These are phyloP conservation scores for Canis aureus DNA, from an alignment of 2,113 vertebrate genomes.

Conservation along the genomic window DNA sequence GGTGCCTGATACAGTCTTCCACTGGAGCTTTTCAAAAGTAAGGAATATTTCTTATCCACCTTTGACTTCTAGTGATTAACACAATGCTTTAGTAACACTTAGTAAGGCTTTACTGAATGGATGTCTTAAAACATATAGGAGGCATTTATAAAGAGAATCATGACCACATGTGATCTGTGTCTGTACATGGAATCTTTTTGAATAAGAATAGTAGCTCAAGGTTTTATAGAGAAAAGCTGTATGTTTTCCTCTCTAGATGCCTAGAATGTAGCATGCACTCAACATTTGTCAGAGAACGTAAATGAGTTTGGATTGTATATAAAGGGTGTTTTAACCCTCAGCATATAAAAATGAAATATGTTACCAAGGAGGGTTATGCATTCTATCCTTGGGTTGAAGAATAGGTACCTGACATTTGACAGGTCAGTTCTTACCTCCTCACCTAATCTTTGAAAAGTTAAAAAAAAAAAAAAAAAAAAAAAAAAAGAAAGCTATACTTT, in stretches of 20 bases:
- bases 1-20: background rate
- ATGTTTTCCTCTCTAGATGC: background rate
- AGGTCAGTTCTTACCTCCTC: background rate
- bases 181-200: background rate
- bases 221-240: background rate
- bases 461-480: background rate
- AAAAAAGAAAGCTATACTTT: background rate
- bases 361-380: background rate
- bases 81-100: background rate
- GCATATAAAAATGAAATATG: background rate
- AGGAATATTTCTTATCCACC: background rate
- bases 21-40: background rate
- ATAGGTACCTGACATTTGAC: background rate
- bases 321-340: background rate
- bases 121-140: background rate
- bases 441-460: background rate
- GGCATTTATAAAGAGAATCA: background rate
- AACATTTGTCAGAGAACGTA: background rate
- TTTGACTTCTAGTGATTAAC: background rate
- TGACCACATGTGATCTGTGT: background rate
- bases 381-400: background rate
- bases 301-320: background rate
- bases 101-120: background rate
- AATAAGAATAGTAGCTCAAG: background rate
- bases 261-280: background rate